Evolutionary conservation across 2,888 invertebrate genomes (phyloP), one percentile per base, ranked within the genome.

Genomic region (Agrilus mali): DNA sequence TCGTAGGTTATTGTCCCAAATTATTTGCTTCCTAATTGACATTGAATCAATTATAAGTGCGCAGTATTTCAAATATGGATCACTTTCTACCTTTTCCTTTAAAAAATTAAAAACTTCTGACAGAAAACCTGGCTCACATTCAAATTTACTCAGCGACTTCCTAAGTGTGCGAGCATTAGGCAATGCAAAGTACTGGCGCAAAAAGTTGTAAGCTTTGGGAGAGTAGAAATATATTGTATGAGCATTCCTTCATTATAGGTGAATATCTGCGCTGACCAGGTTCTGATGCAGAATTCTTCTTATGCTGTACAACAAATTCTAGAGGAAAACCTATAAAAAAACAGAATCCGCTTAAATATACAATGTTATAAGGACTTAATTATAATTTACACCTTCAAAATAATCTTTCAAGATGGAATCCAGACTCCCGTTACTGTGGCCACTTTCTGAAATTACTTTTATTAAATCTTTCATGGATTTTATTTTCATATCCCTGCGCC

Each of bases 161-260:
- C 46, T 2, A 13, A 47, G 38, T 4, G 43, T 47, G n/a, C 39
- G 31, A 3, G 32, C 32, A 41, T 43, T 41, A 10, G 46, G 43
- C 17, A 46, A 43, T 7, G 22, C 33, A 41, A 46, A 43, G 33
- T 43, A 20, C 38, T 38, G 22, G n/a, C 38, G 2, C 6, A 46
- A 12, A 40, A 41, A 46, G 31, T 36, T 32, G 14, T 43, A 46
- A 10, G 43, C 40, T 14, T 43, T 43, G 17, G 43, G 41, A 3
- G 41, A 46, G 16, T 46, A 43, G 40, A 45, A 45, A 36, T 42
- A 45, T n/a, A 45, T 22, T 6, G 42, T 45, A 2, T 43, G 43
- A 3, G 43, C 41, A 43, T 33, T 46, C 33, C 16, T 46, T 46
- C 41, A 43, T 46, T 13, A 42, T 7, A 12, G 13, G 7, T 10